Base-by-base conservation (phyloP, 1,140 invertebrate genomes). In the Galendromus occidentalis region DNA sequence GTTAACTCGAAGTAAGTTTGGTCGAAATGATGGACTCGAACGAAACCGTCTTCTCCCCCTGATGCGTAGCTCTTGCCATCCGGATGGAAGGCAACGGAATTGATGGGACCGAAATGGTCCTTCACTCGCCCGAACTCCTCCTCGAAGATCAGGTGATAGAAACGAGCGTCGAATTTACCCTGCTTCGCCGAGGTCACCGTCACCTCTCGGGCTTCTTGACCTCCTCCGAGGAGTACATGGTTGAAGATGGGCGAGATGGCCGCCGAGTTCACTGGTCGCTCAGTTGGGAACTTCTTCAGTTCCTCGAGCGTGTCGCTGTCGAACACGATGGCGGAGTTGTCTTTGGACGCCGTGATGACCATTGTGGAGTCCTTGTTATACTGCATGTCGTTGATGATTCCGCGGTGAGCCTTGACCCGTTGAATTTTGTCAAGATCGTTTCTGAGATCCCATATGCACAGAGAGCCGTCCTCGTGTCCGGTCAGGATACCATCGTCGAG, bases 21-120 rank as follows among this genome's bases (percentile, higher is more conserved):
- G 82, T 99, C 96, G 76, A 99, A 97, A 72, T 84, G 85, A 76
- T 99, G 92, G 64, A 98, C 84, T 73, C 94, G 80, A 29, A 98
- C 85, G 77, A 93, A 98, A 82, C 96, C 96, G 76, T 99, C 96
- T 81, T 99, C 95, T 73, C 92, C 95, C 44, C 95, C 96, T 69
- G 89, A 94, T 64, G 88, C 87, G 75, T 94, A 96, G 75, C 90
- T 91, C 73, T 87, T 91, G 42, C 96, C 96, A 81, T 95, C 91
- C 12, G 96, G 96, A 80, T 98, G 92, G 78, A 98, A 98, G 47
- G 88, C 88, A 65, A 98, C 82, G 76, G 89, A 92, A 81, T 99
- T 99, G 71, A 99, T 98, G 1, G 96, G 96, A 71, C 96, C 96
- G 74, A 99, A 99, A 79, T 99, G 96, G 63, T 94, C 95, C 76